phyloP scores from a whole-genome alignment of 1,140 invertebrate species.

The Drosophila aff. region DNA sequence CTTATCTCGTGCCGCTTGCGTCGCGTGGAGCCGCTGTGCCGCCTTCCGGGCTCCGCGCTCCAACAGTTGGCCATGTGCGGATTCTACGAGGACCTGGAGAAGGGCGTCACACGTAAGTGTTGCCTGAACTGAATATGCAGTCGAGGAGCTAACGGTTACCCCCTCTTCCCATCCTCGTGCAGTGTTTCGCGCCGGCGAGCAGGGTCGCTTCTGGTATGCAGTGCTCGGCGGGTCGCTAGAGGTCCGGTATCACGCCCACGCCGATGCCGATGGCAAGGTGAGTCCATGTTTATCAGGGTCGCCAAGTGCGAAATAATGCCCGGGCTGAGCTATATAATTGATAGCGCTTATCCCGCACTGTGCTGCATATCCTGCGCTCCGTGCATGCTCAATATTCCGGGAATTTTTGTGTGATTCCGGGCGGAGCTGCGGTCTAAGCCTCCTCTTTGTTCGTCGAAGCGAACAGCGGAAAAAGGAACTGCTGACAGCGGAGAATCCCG shows the following conservation, averaged over 20 bases:
- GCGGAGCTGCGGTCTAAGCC: constrained; percentile 56
- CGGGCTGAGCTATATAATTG: constrained; percentile 69
- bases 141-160: constrained; percentile 16
- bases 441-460: constrained; percentile 56
- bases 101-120: constrained; percentile 91
- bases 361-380: constrained; percentile 33
- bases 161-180: constrained; percentile 63
- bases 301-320: constrained; percentile 36
- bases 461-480: constrained; percentile 54
- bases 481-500: constrained; percentile 62
- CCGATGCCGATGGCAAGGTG: constrained; percentile 87
- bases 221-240: constrained; percentile 90
- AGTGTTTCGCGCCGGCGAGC: constrained; percentile 92
- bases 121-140: constrained; percentile 42
- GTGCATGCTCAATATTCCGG: constrained; percentile 64
- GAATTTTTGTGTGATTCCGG: constrained; percentile 32
- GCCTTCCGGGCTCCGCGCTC: constrained; percentile 89
- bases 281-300: constrained; percentile 46
- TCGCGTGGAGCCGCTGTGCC: constrained; percentile 88
- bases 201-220: constrained; percentile 92
- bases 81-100: constrained; percentile 92
- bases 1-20: constrained; percentile 88
- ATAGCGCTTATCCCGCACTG: constrained; percentile 59
- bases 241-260: constrained; percentile 87
- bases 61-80: constrained; percentile 90